A percentile compares a stretch with the other conserved stretches of the same genome.
phyloP scores from a whole-genome alignment of 2,888 invertebrate genomes.

The Entomobrya proxima region DNA sequence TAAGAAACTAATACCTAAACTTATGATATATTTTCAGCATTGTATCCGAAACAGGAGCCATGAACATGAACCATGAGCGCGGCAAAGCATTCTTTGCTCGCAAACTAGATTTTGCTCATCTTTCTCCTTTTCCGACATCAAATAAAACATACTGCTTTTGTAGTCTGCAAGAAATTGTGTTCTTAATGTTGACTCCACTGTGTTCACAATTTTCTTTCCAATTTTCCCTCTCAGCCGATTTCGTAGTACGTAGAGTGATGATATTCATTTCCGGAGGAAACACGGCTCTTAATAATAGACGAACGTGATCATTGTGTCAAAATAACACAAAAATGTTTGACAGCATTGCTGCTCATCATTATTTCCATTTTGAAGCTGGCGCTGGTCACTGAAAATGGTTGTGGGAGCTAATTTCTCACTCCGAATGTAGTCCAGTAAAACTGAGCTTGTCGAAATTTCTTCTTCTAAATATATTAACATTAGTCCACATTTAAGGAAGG shows the following conservation, averaged over 20 bases:
- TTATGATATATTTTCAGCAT: conserved; percentile 59
- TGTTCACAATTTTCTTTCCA: conserved; percentile 50
- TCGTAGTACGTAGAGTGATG: conserved; percentile 19
- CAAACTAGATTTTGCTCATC: conserved; percentile 44
- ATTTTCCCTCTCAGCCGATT: conserved; percentile 42
- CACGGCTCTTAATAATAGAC: conserved; percentile 55
- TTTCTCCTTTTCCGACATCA: not conserved
- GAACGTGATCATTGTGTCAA: conserved; percentile 33
- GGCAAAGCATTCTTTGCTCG: conserved; percentile 58
- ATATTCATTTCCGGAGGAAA: conserved; percentile 42
- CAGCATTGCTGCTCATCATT: conserved; percentile 34
- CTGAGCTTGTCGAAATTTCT: not conserved
- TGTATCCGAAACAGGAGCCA: conserved; percentile 42
- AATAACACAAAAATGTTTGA: conserved; percentile 47
- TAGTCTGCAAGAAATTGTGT: conserved; percentile 47
- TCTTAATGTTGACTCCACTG: conserved; percentile 48
- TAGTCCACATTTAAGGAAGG: not conserved
- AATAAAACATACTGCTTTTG: conserved; percentile 59
- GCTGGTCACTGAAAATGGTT: conserved; percentile 49
- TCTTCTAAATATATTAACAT: not conserved
- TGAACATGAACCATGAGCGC: conserved; percentile 66
- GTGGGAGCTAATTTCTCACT: conserved; percentile 45
- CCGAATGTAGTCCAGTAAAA: conserved; percentile 41
- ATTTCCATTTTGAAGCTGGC: not conserved
- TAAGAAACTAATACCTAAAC: conserved; percentile 61